These are phyloP conservation scores for Paratrypauchen microcephalus DNA, from an alignment of 2,797 vertebrate species.

Conservation along the genomic window DNA sequence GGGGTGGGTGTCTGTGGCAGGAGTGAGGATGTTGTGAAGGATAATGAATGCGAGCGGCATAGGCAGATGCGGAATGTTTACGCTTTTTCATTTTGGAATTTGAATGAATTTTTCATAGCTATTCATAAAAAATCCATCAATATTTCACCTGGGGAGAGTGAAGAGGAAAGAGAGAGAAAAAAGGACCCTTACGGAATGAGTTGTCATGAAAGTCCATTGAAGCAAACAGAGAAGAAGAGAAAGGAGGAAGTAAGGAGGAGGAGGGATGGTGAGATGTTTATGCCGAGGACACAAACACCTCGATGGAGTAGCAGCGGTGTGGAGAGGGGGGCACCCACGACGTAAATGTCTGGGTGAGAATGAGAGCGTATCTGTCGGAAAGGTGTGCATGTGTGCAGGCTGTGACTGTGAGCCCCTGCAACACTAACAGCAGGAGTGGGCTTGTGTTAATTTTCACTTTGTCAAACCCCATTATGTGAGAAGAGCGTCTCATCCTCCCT, in stretches of 20 bases:
- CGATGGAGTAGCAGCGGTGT: constrained; percentile 44
- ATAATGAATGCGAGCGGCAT: constrained; percentile 79
- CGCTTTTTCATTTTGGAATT: constrained; percentile 83
- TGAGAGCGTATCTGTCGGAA: constrained; percentile 62
- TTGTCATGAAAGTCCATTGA: constrained; percentile 83
- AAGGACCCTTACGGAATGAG: constrained; percentile 74
- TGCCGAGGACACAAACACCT: constrained; percentile 75
- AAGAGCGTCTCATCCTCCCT: constrained; percentile 58
- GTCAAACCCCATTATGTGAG: constrained; percentile 76
- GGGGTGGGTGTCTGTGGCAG: constrained; percentile 23
- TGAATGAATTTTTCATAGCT: constrained; percentile 86
- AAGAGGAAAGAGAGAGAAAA: constrained; percentile 72
- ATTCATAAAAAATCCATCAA: constrained; percentile 88
- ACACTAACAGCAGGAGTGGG: constrained; percentile 72
- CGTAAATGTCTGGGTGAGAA: constrained; percentile 74
- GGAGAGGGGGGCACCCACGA: constrained; percentile 37
- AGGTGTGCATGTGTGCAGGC: constrained; percentile 38
- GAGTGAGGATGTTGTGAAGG: constrained; percentile 73
- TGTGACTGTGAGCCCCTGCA: constrained; percentile 47
- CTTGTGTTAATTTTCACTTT: constrained; percentile 79
- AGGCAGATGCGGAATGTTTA: constrained; percentile 81
- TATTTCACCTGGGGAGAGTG: constrained; percentile 83
- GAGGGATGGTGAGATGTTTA: constrained; percentile 71
- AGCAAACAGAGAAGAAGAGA: constrained; percentile 74
- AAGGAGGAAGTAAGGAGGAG: constrained; percentile 51